Evolutionary conservation across 2,113 vertebrate species (phyloP).

Genomic region (Pseudolaguvia tuberculata): DNA sequence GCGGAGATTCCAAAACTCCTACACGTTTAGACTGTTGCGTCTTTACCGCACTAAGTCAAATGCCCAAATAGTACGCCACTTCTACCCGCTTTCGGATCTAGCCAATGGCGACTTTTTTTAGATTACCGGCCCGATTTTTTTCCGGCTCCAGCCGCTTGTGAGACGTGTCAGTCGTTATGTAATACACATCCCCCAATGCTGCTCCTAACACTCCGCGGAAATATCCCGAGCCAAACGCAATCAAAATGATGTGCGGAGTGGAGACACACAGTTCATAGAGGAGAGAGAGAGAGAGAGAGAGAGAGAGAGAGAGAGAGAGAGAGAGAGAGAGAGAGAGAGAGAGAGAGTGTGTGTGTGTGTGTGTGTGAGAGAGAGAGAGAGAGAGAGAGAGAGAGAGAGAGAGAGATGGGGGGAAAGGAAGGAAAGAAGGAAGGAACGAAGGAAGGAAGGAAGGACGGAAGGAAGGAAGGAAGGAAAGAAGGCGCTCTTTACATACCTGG

Average conservation of each 20-base stretch:
- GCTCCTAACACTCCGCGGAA: conserved; percentile 19
- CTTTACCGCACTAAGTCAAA: not conserved
- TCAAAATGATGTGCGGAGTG: not conserved
- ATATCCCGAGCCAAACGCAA: conserved; percentile 11
- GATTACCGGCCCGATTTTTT: conserved; percentile 14
- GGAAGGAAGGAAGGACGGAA: too few relatives aligned
- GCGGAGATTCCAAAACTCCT: not conserved
- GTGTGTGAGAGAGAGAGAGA: conserved; percentile 29
- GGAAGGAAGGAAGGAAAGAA: too few relatives aligned
- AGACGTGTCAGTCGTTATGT: conserved; percentile 64
- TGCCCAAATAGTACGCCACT: not conserved
- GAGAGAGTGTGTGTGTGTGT: too few relatives aligned
- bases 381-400: conserved; percentile 32
- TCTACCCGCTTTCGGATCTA: not conserved
- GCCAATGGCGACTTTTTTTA: conserved; percentile 32
- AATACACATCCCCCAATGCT: conserved; percentile 55
- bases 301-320: not conserved
- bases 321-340: conserved; percentile 13
- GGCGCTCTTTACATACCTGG: conserved; percentile 56
- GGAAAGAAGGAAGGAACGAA: too few relatives aligned
- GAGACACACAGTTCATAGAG: not conserved
- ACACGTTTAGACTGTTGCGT: conserved; percentile 9
- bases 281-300: conserved; percentile 28
- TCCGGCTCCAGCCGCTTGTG: not conserved
- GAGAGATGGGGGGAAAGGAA: conserved; percentile 4